phyloP scores from a whole-genome alignment of 2,113 vertebrate species.

The Pleuronectes platessa region DNA sequence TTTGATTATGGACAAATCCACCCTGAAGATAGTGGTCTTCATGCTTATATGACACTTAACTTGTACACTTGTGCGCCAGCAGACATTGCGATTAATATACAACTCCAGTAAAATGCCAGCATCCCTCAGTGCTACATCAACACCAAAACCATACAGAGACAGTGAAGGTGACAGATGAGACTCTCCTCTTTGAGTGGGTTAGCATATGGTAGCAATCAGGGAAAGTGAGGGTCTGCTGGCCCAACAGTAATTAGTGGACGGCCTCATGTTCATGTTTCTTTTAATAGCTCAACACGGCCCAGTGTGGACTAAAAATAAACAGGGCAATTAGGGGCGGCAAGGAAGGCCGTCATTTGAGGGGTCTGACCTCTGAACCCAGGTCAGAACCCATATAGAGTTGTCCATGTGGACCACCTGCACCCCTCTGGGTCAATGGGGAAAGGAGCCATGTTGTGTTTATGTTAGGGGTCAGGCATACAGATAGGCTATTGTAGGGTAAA shows the following conservation, averaged over 20 bases:
- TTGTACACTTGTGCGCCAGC: neutral
- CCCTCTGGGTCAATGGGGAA: conserved; percentile 65
- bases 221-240: conserved; percentile 81
- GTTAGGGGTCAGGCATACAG: conserved; percentile 75
- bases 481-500: conserved; percentile 57
- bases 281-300: conserved; percentile 88
- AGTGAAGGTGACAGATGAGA: conserved; percentile 77
- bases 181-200: conserved; percentile 62
- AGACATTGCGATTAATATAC: conserved; percentile 7
- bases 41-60: neutral
- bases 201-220: conserved; percentile 84
- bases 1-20: neutral
- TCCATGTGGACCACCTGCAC: conserved; percentile 78
- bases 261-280: conserved; percentile 87
- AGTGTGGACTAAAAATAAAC: conserved; percentile 88
- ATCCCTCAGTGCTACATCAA: conserved; percentile 30
- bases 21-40: neutral
- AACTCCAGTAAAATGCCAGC: conserved; percentile 21
- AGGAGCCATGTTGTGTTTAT: conserved; percentile 75
- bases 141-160: conserved; percentile 61
- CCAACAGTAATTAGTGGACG: conserved; percentile 87
- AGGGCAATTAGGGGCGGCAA: conserved; percentile 80
- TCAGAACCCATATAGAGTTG: conserved; percentile 77
- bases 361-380: conserved; percentile 80
- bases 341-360: conserved; percentile 81